These are phyloP conservation scores for Lasioglossum oenotherae DNA, from an alignment of 2,888 invertebrate genomes.

Conservation along the genomic window DNA sequence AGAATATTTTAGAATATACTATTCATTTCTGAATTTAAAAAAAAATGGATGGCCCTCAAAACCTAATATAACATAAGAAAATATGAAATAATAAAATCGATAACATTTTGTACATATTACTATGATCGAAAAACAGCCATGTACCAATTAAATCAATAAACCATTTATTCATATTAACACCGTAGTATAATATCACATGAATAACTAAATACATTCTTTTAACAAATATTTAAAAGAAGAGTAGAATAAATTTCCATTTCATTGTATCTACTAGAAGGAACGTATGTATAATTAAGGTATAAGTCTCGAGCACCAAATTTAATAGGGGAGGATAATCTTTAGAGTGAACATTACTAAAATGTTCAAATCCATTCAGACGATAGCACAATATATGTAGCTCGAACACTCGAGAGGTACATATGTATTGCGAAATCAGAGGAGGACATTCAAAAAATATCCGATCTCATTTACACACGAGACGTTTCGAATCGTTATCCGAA, in stretches of 20 bases:
- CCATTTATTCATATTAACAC: too few relatives aligned
- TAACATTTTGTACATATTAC: too few relatives aligned
- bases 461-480: slow-evolving; percentile 5
- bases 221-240: not conserved
- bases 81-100: too few relatives aligned
- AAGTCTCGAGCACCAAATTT: slow-evolving; percentile 4
- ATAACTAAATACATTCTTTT: too few relatives aligned
- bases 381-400: slow-evolving; percentile 26
- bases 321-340: not conserved
- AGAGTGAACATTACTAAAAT: slow-evolving; percentile 18
- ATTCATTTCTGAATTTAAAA: too few relatives aligned
- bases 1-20: too few relatives aligned
- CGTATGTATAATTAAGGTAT: slow-evolving; percentile 12
- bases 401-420: not conserved
- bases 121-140: too few relatives aligned
- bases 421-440: slow-evolving; percentile 14
- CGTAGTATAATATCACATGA: too few relatives aligned
- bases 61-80: too few relatives aligned
- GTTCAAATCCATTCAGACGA: slow-evolving; percentile 25
- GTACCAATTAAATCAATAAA: too few relatives aligned
- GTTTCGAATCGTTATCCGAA: slow-evolving; percentile 29
- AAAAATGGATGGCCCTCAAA: too few relatives aligned
- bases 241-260: not conserved
- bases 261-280: not conserved
- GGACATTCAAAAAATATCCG: slow-evolving; percentile 28